phyloP scores from a whole-genome alignment of 2,888 invertebrate genomes.

The Tanypteryx hageni region DNA sequence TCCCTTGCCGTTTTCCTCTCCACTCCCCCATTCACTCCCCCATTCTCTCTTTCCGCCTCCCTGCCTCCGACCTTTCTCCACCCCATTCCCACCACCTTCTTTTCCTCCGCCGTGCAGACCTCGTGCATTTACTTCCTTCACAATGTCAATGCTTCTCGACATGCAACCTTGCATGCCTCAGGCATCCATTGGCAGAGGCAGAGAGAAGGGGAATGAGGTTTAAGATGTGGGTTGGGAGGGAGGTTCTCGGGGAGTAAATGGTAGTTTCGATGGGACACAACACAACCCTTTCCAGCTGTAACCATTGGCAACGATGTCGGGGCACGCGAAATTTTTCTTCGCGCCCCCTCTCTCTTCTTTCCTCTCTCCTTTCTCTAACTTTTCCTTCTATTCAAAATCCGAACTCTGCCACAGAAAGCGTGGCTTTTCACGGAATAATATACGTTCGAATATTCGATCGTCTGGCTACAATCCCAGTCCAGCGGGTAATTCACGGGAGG shows the following conservation, averaged over 20 bases:
- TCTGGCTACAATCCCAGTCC: neutral
- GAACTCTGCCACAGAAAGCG: neutral
- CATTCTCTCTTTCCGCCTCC: neutral
- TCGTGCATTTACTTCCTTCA: neutral
- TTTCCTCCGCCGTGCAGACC: neutral
- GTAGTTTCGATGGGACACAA: neutral
- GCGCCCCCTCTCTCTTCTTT: neutral
- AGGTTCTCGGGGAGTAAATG: neutral
- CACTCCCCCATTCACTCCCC: neutral
- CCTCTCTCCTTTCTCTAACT: neutral
- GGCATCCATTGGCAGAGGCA: neutral
- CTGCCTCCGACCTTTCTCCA: neutral
- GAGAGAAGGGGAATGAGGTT: too few species aligned
- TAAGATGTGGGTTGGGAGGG: neutral
- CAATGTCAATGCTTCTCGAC: conserved; percentile 5
- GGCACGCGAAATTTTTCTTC: conserved; percentile 1
- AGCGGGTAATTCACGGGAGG: neutral
- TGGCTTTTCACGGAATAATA: neutral
- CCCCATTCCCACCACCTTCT: neutral
- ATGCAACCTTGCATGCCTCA: conserved; percentile 2
- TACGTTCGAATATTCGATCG: neutral
- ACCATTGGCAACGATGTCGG: neutral
- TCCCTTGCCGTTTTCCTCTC: neutral
- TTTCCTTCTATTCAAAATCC: neutral
- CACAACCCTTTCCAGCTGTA: neutral